Evolutionary conservation across 1,140 invertebrate species (phyloP), one percentile per base, ranked within the genome.

Genomic region (Tribolium castaneum): DNA sequence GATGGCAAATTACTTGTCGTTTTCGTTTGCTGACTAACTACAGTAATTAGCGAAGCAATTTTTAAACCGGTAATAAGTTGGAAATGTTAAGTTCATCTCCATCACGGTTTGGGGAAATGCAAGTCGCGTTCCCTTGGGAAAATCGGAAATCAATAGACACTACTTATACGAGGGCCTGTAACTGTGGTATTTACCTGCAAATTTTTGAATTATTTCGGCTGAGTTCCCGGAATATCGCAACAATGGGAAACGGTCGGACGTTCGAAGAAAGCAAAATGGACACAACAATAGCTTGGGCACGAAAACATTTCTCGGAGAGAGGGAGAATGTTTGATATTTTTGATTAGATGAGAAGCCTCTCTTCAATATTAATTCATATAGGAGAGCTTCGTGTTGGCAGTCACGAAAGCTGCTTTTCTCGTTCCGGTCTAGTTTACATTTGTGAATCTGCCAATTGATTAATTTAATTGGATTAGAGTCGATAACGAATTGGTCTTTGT

Each of bases 111-210:
- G n/a, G 5, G 10, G 54, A 59, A 59, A 30, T 59, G 54, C 54
- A 59, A 22, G 54, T 19, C 54, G 54, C 19, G 54, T 59, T 59
- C 54, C 10, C 54, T 19, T 22, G 22, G 22, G 54, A 25, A 59
- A 59, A 59, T 59, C 19, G 54, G 54, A 59, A 59, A 59, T 59
- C 54, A 19, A 59, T 59, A 7, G 7, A 59, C 14, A 25, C 35
- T 39, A 39, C 9, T 39, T 39, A 39, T 7, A 39, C 35, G 10
- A n/a, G n/a, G n/a, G n/a, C n/a, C n/a, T n/a, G n/a, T n/a, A n/a
- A n/a, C n/a, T n/a, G n/a, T n/a, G n/a, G n/a, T n/a, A n/a, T n/a
- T n/a, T n/a, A 45, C 39, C 39, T 45, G 39, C 39, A 45, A 2
- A 45, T 45, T 45, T 45, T 45, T 45, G 9, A 9, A 2, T 45